A percentile compares a stretch with the other conserved stretches of the same genome.
phyloP scores from a whole-genome alignment of 2,113 vertebrate genomes.

The Paracyprichromis sp. region DNA sequence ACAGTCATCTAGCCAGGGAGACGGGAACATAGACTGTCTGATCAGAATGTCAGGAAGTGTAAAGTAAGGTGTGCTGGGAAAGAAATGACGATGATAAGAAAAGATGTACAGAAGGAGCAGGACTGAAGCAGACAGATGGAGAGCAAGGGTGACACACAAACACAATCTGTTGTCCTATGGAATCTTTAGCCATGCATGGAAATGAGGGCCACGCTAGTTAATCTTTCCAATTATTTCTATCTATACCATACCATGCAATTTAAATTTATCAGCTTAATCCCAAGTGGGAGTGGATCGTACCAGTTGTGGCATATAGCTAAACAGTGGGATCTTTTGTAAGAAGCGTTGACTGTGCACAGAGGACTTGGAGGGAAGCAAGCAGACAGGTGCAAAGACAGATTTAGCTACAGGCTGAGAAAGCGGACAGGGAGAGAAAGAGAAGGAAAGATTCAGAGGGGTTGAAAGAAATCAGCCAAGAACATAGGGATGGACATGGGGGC shows the following conservation, averaged over 20 bases:
- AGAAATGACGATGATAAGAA: background rate
- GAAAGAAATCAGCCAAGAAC: constrained; percentile 10
- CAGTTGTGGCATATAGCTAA: background rate
- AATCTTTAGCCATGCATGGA: background rate
- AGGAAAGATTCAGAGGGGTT: background rate
- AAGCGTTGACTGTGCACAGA: background rate
- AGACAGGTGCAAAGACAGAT: background rate
- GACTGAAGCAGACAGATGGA: background rate
- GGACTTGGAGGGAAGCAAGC: background rate
- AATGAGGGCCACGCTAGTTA: background rate
- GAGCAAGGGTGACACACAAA: background rate
- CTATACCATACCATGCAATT: background rate
- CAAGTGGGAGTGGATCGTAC: background rate
- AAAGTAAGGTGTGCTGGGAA: background rate
- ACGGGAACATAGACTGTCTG: background rate
- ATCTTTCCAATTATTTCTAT: background rate
- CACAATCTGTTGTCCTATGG: background rate
- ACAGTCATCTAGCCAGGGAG: background rate
- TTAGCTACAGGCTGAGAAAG: background rate
- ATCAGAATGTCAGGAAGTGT: background rate
- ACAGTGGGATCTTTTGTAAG: background rate
- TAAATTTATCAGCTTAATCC: background rate
- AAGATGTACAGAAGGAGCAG: background rate
- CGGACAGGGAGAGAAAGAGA: background rate
- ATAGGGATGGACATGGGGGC: background rate